A percentile compares a stretch with the other conserved stretches of the same genome.
Evolutionary conservation across 2,888 invertebrate genomes (phyloP).

Genomic region (Melanargia galathea): DNA sequence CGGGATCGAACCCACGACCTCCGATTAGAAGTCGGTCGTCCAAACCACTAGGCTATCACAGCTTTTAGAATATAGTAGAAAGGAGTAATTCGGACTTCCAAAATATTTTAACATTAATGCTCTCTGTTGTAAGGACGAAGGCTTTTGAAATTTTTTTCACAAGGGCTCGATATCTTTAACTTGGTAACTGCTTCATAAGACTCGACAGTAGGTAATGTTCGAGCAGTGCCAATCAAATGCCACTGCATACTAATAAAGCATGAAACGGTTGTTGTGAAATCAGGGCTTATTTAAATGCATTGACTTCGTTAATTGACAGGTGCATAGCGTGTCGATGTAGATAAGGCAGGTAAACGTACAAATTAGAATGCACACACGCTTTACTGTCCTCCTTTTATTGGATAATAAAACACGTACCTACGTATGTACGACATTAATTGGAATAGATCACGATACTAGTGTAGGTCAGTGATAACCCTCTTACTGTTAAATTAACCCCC

Average conservation of each 20-base stretch:
- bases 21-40: no score
- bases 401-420: slow-evolving; percentile 24
- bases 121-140: no score
- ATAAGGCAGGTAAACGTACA: slow-evolving; percentile 32
- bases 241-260: slow-evolving; percentile 29
- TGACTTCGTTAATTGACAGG: slow-evolving; percentile 36
- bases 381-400: slow-evolving; percentile 21
- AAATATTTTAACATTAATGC: no score
- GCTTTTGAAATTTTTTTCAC: no score
- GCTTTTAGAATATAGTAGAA: no score
- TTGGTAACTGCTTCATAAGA: background rate
- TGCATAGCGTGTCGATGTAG: slow-evolving; percentile 34
- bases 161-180: background rate
- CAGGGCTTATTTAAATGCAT: slow-evolving; percentile 30
- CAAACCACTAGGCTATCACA: no score
- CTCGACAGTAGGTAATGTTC: slow-evolving; percentile 1
- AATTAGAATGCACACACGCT: slow-evolving; percentile 33
- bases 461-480: background rate
- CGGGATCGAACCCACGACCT: no score
- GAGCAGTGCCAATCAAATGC: slow-evolving; percentile 13
- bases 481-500: background rate
- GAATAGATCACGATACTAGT: slow-evolving; percentile 9
- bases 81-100: no score
- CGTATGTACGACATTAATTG: slow-evolving; percentile 25
- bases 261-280: slow-evolving; percentile 30